Evolutionary conservation across 2,797 vertebrate species (phyloP).

Genomic region (Oreochromis mossambicus): DNA sequence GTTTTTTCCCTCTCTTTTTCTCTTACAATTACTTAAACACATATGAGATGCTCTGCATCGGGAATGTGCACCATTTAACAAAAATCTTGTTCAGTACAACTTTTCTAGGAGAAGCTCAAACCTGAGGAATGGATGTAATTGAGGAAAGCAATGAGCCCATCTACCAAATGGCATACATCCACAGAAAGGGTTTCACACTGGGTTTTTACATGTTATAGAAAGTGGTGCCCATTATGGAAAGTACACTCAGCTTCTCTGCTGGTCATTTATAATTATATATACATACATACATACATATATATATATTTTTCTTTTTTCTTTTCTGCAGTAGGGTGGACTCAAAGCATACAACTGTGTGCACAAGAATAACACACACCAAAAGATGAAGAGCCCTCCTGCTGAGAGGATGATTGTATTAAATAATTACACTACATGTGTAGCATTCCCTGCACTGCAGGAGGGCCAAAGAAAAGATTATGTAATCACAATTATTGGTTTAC

Average conservation of each 20-base stretch:
- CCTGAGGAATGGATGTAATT: neutral
- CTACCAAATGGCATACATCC: neutral
- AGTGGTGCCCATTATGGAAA: neutral
- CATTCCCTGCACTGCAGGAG: neutral
- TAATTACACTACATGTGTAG: conserved; percentile 2
- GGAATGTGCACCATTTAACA: neutral
- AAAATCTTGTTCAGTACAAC: neutral
- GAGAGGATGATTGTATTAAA: conserved; percentile 38
- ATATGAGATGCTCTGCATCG: neutral
- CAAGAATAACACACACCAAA: conserved; percentile 14
- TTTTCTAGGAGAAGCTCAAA: neutral
- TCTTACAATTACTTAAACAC: neutral
- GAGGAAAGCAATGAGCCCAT: neutral
- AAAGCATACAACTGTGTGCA: neutral
- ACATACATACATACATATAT: fast-evolving
- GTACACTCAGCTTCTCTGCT: neutral
- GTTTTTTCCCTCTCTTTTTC: neutral
- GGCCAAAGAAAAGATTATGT: neutral
- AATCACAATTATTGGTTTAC: neutral
- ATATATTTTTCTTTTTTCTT: neutral
- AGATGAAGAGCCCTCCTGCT: conserved; percentile 4
- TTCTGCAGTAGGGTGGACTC: neutral
- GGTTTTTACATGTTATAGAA: neutral
- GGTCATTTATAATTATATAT: too few species aligned
- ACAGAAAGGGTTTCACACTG: neutral